Evolutionary conservation across 2,113 vertebrate genomes (phyloP).

Genomic region (Eidolon helvum): DNA sequence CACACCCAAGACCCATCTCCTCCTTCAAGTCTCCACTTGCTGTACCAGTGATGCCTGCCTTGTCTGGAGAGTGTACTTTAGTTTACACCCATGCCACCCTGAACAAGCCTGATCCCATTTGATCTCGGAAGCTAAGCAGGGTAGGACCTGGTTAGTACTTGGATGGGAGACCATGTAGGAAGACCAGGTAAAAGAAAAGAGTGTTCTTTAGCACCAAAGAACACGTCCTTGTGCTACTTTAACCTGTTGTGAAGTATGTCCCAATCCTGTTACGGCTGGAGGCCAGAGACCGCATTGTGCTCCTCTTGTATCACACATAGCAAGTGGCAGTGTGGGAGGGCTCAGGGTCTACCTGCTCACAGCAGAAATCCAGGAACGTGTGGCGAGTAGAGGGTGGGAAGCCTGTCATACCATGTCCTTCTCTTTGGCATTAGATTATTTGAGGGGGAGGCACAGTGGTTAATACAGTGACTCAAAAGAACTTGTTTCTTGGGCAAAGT

Average conservation of each 20-base stretch:
- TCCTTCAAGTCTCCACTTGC: not conserved
- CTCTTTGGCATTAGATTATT: not conserved
- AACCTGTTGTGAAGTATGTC: not conserved
- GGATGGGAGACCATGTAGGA: too few relatives aligned
- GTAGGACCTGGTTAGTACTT: too few relatives aligned
- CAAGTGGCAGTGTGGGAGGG: accelerated
- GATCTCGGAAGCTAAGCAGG: too few relatives aligned
- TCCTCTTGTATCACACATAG: not conserved
- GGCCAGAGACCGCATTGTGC: accelerated
- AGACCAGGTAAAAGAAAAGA: not conserved
- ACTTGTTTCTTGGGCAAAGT: not conserved
- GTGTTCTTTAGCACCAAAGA: not conserved
- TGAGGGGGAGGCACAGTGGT: not conserved
- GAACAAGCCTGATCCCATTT: too few relatives aligned
- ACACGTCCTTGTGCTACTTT: not conserved
- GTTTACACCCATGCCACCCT: too few relatives aligned
- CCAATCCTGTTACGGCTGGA: not conserved
- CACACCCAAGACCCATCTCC: not conserved
- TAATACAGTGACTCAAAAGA: not conserved
- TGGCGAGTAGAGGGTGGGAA: accelerated
- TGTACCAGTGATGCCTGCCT: not conserved
- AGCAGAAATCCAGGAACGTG: not conserved
- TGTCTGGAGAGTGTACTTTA: not conserved
- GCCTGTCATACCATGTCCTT: too few relatives aligned
- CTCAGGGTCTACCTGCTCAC: not conserved